Conservation (phyloP, 1,140 invertebrate genomes). For the Leptinotarsa undecemlineata region DNA sequence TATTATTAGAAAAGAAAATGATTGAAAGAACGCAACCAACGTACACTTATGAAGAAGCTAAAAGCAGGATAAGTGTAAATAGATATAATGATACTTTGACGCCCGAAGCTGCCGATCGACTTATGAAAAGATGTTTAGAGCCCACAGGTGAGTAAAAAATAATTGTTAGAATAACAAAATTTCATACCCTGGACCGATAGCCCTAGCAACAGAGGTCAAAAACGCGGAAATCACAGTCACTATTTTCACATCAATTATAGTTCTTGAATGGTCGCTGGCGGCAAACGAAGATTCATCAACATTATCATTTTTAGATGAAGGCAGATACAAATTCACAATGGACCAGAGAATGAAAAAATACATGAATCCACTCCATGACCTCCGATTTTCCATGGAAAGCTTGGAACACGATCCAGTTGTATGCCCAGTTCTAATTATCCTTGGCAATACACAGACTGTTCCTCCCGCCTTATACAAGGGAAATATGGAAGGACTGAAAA, state of each 20-base stretch:
- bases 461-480: slow-evolving; percentile 10
- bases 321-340: slow-evolving; percentile 49
- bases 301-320: slow-evolving; percentile 35
- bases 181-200: too few relatives aligned
- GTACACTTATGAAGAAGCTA: slow-evolving; percentile 61
- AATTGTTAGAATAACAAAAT: too few relatives aligned
- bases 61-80: slow-evolving; percentile 46
- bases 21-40: slow-evolving; percentile 41
- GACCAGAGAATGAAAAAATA: slow-evolving; percentile 45
- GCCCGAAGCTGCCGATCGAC: not conserved
- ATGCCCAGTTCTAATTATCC: slow-evolving; percentile 52
- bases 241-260: too few relatives aligned
- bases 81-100: slow-evolving; percentile 12
- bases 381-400: slow-evolving; percentile 47
- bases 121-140: slow-evolving; percentile 36
- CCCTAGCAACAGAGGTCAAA: too few relatives aligned
- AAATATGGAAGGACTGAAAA: slow-evolving; percentile 32
- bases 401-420: slow-evolving; percentile 38
- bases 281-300: too few relatives aligned
- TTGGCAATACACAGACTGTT: slow-evolving; percentile 31
- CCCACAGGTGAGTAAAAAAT: not conserved
- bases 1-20: slow-evolving; percentile 46
- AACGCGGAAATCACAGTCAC: too few relatives aligned
- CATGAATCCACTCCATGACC: slow-evolving; percentile 35
- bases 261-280: too few relatives aligned